Evolutionary conservation across 2,797 vertebrate genomes (phyloP).

Genomic region (Sebastes cheni): DNA sequence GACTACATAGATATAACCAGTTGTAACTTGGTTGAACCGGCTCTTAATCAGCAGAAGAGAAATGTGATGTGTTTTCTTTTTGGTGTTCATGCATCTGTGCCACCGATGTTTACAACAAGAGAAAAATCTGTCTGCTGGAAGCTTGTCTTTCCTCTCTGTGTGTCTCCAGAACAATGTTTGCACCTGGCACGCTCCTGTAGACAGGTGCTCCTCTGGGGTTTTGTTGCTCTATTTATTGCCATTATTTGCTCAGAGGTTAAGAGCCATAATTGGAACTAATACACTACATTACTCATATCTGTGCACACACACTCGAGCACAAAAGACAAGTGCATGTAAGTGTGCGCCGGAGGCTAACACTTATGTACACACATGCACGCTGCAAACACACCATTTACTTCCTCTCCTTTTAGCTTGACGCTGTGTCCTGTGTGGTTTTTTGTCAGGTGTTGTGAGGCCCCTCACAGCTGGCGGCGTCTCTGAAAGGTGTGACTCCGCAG

Average conservation of each 20-base stretch:
- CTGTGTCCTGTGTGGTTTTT: conserved; percentile 80
- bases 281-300: conserved; percentile 74
- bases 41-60: neutral
- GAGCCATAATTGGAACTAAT: conserved; percentile 74
- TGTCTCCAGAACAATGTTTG: conserved; percentile 73
- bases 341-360: conserved; percentile 41
- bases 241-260: conserved; percentile 83
- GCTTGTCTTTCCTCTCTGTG: conserved; percentile 35
- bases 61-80: neutral
- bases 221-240: conserved; percentile 70
- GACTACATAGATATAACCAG: neutral
- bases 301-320: conserved; percentile 61
- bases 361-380: conserved; percentile 42
- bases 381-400: conserved; percentile 39
- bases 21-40: neutral
- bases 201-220: conserved; percentile 80
- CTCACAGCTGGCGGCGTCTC: conserved; percentile 85
- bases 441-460: conserved; percentile 86
- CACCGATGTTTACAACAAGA: conserved; percentile 21
- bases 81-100: conserved; percentile 7
- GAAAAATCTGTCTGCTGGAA: conserved; percentile 36
- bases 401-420: conserved; percentile 40
- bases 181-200: conserved; percentile 81
- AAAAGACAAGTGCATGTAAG: conserved; percentile 55
- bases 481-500: conserved; percentile 86